phyloP scores from a whole-genome alignment of 2,113 vertebrate species.

The Apodemus speciosus region DNA sequence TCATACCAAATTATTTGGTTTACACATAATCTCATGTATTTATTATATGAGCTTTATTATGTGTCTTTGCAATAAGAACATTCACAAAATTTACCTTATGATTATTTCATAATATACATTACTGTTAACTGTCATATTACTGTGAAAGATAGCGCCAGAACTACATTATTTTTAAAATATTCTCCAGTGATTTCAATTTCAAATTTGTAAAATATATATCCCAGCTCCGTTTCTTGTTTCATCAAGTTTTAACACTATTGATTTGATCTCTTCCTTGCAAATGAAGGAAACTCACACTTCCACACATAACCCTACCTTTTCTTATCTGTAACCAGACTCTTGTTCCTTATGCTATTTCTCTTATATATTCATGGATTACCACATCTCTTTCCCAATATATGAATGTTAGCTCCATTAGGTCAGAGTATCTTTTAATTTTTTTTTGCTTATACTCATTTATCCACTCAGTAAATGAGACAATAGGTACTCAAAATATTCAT shows the following conservation, averaged over 20 bases:
- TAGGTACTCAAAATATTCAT: not conserved
- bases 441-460: not conserved
- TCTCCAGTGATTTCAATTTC: constrained; percentile 43
- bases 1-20: not conserved
- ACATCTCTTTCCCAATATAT: not conserved
- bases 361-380: not conserved
- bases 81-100: not conserved
- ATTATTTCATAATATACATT: not conserved
- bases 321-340: not conserved
- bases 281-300: constrained; percentile 36
- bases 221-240: constrained; percentile 50
- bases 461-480: not conserved
- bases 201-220: constrained; percentile 16
- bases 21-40: not conserved
- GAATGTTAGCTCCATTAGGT: not conserved
- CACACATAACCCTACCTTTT: not conserved
- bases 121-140: not conserved
- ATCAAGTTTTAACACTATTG: constrained; percentile 38
- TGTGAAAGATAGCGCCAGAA: not conserved
- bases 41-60: not conserved
- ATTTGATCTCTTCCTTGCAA: constrained; percentile 46
- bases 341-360: constrained; percentile 1
- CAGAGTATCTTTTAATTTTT: not conserved
- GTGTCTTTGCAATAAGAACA: not conserved
- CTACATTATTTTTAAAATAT: constrained; percentile 22